Conservation (phyloP, 2,113 vertebrate genomes). For the Balaeniceps rex region DNA sequence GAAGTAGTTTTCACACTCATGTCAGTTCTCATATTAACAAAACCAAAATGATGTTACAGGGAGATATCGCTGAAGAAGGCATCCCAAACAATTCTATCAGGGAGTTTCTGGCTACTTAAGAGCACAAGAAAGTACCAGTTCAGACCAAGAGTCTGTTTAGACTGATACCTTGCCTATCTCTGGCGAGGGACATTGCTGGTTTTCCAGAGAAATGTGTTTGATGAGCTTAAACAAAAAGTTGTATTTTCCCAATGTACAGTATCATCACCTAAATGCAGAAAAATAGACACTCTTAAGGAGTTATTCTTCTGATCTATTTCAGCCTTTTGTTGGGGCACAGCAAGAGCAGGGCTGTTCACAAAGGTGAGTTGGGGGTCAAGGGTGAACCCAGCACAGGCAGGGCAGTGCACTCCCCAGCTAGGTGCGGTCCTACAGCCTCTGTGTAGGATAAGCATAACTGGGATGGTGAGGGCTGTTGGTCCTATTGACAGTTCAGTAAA, state of each 20-base stretch:
- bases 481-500: not conserved
- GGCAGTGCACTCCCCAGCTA: not conserved
- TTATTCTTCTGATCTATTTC: not conserved
- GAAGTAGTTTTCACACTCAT: not conserved
- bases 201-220: not conserved
- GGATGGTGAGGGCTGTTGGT: not conserved
- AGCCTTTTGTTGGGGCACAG: not conserved
- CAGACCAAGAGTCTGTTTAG: not conserved
- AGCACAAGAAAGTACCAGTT: not conserved
- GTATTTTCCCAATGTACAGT: not conserved
- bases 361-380: not conserved
- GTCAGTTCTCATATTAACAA: not conserved
- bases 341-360: not conserved
- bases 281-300: not conserved
- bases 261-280: not conserved
- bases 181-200: accelerated
- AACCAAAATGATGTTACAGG: not conserved
- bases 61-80: not conserved
- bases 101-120: not conserved
- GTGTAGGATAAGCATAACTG: not conserved
- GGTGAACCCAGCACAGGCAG: not conserved
- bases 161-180: not conserved
- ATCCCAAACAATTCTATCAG: not conserved
- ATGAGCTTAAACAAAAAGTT: not conserved
- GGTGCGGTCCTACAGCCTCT: not conserved